A percentile compares a stretch with the other conserved stretches of the same genome.
phyloP scores from a whole-genome alignment of 2,113 vertebrate genomes.

The Rhegmatorhina hoffmannsi region DNA sequence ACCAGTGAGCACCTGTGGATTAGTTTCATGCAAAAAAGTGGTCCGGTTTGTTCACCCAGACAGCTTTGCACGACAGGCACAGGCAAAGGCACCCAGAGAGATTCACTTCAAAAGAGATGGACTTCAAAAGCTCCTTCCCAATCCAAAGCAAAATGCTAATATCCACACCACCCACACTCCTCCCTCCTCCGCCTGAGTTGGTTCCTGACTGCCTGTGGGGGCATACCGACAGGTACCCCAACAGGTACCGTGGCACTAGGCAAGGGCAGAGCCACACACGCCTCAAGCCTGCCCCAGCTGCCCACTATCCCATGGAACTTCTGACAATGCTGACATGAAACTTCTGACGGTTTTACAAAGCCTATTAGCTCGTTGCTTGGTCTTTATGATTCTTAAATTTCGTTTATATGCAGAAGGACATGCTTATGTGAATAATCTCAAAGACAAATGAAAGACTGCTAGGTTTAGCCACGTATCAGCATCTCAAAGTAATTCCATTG shows the following conservation, averaged over 20 bases:
- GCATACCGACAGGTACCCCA: not conserved
- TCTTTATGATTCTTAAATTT: not conserved
- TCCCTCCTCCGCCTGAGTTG: not conserved
- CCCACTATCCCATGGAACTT: not conserved
- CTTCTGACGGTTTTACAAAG: not conserved
- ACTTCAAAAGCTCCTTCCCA: constrained; percentile 43
- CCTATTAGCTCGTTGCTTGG: not conserved
- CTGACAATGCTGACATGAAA: not conserved
- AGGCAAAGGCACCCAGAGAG: not conserved
- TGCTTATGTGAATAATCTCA: not conserved
- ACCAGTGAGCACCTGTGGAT: not conserved
- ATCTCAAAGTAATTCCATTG: not conserved
- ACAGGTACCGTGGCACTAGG: not conserved
- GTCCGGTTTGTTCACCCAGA: not conserved
- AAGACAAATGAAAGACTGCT: not conserved
- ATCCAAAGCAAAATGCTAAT: constrained; percentile 30
- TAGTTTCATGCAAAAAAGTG: not conserved
- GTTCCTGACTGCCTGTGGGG: not conserved
- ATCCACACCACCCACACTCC: constrained; percentile 3
- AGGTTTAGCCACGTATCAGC: not conserved
- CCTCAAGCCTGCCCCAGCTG: not conserved
- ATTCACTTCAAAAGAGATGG: constrained; percentile 25
- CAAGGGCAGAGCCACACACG: not conserved
- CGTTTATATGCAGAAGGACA: not conserved
- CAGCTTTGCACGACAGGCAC: accelerated